phyloP scores from a whole-genome alignment of 2,888 invertebrate species.

The Athalia rosae region DNA sequence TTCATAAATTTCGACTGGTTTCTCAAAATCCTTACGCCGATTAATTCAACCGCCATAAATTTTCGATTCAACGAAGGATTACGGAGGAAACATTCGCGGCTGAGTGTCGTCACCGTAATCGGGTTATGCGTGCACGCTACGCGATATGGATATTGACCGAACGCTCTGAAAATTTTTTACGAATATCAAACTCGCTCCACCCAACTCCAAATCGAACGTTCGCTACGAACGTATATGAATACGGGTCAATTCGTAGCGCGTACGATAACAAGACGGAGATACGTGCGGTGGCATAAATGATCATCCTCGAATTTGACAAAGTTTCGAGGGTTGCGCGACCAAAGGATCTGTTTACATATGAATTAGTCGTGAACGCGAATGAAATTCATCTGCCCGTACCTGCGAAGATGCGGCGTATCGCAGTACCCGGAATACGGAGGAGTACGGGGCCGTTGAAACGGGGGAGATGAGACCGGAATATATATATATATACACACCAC shows the following conservation, averaged over 20 bases:
- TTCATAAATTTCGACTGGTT: constrained; percentile 10
- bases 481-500: too few relatives aligned
- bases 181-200: too few relatives aligned
- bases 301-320: too few relatives aligned
- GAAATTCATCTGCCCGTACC: neutral
- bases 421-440: too few relatives aligned
- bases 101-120: too few relatives aligned
- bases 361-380: neutral
- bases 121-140: too few relatives aligned
- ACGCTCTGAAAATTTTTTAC: too few relatives aligned
- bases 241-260: too few relatives aligned
- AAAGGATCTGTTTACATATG: constrained; percentile 18
- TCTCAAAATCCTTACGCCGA: constrained; percentile 7
- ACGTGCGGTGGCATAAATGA: constrained; percentile 13
- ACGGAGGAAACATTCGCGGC: neutral
- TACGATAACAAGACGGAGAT: neutral
- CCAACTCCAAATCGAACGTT: too few relatives aligned
- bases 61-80: constrained; percentile 5
- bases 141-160: too few relatives aligned
- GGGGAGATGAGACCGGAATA: neutral
- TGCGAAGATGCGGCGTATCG: neutral
- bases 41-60: constrained; percentile 16
- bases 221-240: too few relatives aligned
- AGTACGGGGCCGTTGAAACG: neutral
- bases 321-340: neutral